A percentile compares a stretch with the other conserved stretches of the same genome.
Evolutionary conservation across 1,140 invertebrate genomes (phyloP).

Genomic region (Drosophila ohnishii): DNA sequence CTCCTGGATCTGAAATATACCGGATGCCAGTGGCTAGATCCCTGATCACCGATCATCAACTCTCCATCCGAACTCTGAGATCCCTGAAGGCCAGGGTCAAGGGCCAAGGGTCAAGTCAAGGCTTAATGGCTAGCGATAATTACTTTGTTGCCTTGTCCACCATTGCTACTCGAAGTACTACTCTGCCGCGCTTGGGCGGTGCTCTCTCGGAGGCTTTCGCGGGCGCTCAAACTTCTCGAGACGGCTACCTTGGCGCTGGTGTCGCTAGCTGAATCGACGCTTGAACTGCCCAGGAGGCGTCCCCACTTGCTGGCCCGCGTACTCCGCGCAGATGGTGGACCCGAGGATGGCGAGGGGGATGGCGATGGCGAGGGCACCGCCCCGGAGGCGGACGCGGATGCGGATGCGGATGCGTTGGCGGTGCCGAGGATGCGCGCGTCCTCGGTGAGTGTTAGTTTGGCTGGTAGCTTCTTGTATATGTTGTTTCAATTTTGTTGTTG

Average conservation of each 20-base stretch:
- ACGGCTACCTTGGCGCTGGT: slow-evolving; percentile 85
- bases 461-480: slow-evolving; percentile 82
- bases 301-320: slow-evolving; percentile 90
- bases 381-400: slow-evolving; percentile 7
- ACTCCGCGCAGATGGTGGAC: slow-evolving; percentile 83
- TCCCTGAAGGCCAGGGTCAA: background rate
- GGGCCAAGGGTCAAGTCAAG: background rate
- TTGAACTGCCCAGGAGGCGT: slow-evolving; percentile 89
- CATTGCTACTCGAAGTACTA: slow-evolving; percentile 84
- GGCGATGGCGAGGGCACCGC: slow-evolving; percentile 85
- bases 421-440: slow-evolving; percentile 83
- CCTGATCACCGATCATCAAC: background rate
- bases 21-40: slow-evolving; percentile 1
- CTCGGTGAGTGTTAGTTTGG: slow-evolving; percentile 83
- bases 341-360: slow-evolving; percentile 85
- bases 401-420: slow-evolving; percentile 55
- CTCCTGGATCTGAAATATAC: background rate
- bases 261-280: slow-evolving; percentile 86
- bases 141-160: slow-evolving; percentile 87
- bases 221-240: slow-evolving; percentile 88
- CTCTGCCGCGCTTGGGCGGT: slow-evolving; percentile 83
- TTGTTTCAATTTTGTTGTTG: slow-evolving; percentile 28
- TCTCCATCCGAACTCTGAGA: background rate
- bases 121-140: slow-evolving; percentile 66
- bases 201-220: slow-evolving; percentile 86